Evolutionary conservation across 2,113 vertebrate genomes (phyloP), one percentile per base, ranked within the genome.

Genomic region (Corydoras maculifer): DNA sequence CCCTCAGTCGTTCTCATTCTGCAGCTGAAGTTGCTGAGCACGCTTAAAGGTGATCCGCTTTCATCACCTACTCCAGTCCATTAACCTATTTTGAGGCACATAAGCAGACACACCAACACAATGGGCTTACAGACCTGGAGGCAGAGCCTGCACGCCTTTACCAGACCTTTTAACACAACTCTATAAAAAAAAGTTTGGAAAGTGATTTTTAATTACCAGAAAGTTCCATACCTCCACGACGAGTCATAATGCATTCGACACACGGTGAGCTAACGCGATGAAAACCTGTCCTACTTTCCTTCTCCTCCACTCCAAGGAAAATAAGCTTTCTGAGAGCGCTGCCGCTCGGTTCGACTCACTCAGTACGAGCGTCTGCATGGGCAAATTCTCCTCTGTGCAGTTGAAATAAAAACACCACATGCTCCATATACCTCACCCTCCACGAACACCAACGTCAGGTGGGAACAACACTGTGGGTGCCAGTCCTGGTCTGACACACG

Each of bases 281-380:
- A 78, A 75, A 78, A 72, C 65, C 77, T 78, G 77, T 77, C 72
- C 69, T 73, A 68, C 77, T 73, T 81, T 74, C 63, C 55, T 55
- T 62, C 69, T 53, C 72, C 72, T 70, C 71, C 73, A 84, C 78
- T 83, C 80, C 71, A 79, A 86, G 76, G 74, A 79, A 87, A 86
- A 83, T 75, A 80, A 79, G 74, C 68, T 14, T 14, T 73, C 78
- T n/a, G 15, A 75, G 76, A 81, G 65, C 62, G 58, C 74, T 78
- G 79, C 72, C 82, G 81, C 84, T 86, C 83, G 75, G 68, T 76
- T 80, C 71, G 78, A 73, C 78, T 8, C 13, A 73, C 80, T 84
- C 73, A 68, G 77, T 76, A 74, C 70, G 74, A 72, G 76, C 79
- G 79, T 63, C 55, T 69, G 60, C 66, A 72, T 59, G 78, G 18